These are phyloP conservation scores for Drosophila rufa DNA, from an alignment of 1,140 invertebrate genomes.

Conservation along the genomic window DNA sequence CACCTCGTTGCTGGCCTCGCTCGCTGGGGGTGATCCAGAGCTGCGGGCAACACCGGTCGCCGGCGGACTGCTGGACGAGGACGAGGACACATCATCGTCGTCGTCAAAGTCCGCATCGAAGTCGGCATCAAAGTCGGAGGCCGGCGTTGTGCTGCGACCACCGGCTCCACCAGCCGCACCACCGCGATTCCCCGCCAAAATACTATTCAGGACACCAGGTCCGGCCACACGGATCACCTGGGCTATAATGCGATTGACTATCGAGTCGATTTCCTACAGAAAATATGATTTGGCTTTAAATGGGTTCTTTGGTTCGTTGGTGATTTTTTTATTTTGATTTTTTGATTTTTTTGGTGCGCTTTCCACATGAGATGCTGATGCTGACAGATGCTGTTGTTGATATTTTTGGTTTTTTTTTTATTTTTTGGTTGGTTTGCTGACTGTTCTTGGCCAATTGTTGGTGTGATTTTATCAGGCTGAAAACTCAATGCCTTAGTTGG, in stretches of 20 bases:
- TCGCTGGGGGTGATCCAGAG: conserved; percentile 53
- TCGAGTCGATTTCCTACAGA: conserved; percentile 90
- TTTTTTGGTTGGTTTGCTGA: conserved; percentile 8
- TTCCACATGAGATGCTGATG: conserved; percentile 34
- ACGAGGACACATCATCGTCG: conserved; percentile 42
- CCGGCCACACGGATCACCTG: conserved; percentile 89
- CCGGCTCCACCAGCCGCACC: conserved; percentile 44
- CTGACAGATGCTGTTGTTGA: conserved; percentile 13
- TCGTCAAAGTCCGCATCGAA: conserved; percentile 77
- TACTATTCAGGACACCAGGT: conserved; percentile 87
- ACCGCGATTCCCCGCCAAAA: conserved; percentile 74
- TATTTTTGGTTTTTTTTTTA: too few species aligned
- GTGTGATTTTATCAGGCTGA: conserved; percentile 38
- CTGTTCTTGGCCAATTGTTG: conserved; percentile 28
- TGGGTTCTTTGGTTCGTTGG: conserved; percentile 18
- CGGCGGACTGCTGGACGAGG: conserved; percentile 19
- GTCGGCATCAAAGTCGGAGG: conserved; percentile 71
- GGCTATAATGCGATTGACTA: conserved; percentile 90
- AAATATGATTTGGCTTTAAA: conserved; percentile 16
- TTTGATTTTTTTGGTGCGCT: conserved; percentile 15
- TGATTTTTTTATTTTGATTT: conserved; percentile 25
- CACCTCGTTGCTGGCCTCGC: conserved; percentile 34
- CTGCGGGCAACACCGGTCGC: conserved; percentile 14
- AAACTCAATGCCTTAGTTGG: conserved; percentile 27
- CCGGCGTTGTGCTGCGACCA: conserved; percentile 54